Base-by-base conservation (phyloP, 2,113 vertebrate species). In the Ochotona curzoniae region DNA sequence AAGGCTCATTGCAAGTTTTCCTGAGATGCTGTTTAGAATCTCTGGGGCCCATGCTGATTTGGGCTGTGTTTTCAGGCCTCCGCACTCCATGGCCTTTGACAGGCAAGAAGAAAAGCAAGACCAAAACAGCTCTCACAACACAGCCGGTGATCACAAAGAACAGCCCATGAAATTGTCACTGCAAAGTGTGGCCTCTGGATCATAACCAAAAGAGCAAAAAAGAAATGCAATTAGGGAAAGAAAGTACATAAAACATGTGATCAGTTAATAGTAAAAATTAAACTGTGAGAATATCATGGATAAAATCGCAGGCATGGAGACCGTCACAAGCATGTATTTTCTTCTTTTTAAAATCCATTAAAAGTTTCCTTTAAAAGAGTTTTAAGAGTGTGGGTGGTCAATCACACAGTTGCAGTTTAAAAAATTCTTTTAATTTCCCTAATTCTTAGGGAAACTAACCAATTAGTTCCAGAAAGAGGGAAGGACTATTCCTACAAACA, bases 71-170 rank as follows among this genome's bases (percentile, higher is more conserved):
- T 78, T 82, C 70, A 90, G 51, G 60, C 69, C 28, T 79, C 11
- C 4, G 30, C 25, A 35, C 20, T 90, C 86, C 6, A 3, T 10
- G 78, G 93, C 83, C 80, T 94, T 78, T 93, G 93, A 93, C 79
- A 60, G 92, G 0, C 70, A 79, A 76, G 76, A 92, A 83, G 94
- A 90, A 91, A 64, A 94, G 96, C 89, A 78, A 91, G 85, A 86
- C 87, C 89, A 75, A n/a, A 75, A 44, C 73, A 26, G 51, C 54
- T 66, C 93, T 54, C 63, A 49, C 81, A 94, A 4, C 66, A 73
- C 79, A 87, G 76, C 32, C 6, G 1, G 2, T 2, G 87, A 94
- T 80, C 91, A 74, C 74, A 78, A 86, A 1, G n/a, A 80, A 66
- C 73, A 35, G 5, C 30, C 61, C 66, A 4, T 21, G 63, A 82